Base-by-base conservation (phyloP, 2,113 vertebrate species). In the Fregetta grallaria region DNA sequence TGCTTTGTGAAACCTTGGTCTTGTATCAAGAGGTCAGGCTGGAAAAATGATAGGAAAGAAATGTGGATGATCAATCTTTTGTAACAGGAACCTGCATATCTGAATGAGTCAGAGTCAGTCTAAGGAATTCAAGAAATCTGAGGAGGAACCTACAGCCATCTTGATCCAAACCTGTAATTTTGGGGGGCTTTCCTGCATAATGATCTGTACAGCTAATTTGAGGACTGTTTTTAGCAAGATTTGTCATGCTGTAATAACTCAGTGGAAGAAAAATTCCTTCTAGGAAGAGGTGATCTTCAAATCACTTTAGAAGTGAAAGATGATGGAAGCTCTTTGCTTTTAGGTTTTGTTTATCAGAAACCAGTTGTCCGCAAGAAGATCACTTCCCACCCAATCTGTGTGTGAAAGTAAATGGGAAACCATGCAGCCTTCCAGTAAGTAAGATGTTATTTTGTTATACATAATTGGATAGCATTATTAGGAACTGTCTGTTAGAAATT, bases 341-440 rank as follows among this genome's bases (percentile, higher is more conserved):
- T 91, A 99, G 99, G 98, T 99, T 99, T 98, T 99, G 99, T 98
- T 99, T 99, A 97, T 99, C 99, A 90, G 99, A 99, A 98, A 99
- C 99, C 42, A 99, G 99, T 98, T 99, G 99, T 98, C 99, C 99
- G 91, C 99, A 99, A 98, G 99, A 99, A 99, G 99, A 99, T 98
- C 99, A 99, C 98, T 99, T 99, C 90, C 99, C 99, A 94, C 99
- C 99, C 85, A 99, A 99, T 97, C 98, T 99, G 82, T 99, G 99
- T 94, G 99, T 99, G 96, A 99, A 99, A 99, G 99, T 99, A 81
- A 99, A 99, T 70, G 99, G 99, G 96, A 99, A 99, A 98, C 99
- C 99, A 5, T 99, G 99, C 95, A 99, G 99, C 98, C 99, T 99
- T 97, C 99, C 99, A 94, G 99, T 99, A 98, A 99, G 99, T 99